Percentiles rank a stretch among this genome's conserved stretches.
These are phyloP conservation scores for Choreutis nemorana DNA, from an alignment of 2,888 invertebrate species.

Conservation along the genomic window DNA sequence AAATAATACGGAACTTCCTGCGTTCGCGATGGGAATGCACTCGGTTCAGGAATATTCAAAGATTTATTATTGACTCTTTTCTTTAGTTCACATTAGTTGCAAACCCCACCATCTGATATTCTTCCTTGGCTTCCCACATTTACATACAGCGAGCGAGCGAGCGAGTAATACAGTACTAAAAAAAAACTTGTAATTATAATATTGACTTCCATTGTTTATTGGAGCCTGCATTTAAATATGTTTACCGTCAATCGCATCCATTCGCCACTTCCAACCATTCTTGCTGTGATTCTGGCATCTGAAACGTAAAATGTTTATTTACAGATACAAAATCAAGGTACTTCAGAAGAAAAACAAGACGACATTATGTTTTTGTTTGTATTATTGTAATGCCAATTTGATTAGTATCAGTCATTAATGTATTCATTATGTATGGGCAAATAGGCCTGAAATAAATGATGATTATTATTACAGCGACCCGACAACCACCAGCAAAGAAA, in stretches of 20 bases:
- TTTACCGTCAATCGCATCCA: slow-evolving; percentile 10
- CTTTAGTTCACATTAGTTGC: slow-evolving; percentile 3
- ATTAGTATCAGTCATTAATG: no score
- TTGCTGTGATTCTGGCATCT: slow-evolving; percentile 8
- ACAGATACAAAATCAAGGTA: slow-evolving; percentile 8
- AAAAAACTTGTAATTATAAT: slow-evolving; percentile 8
- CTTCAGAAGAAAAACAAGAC: slow-evolving; percentile 4
- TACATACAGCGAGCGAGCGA: slow-evolving; percentile 8
- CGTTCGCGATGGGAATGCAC: slow-evolving; percentile 7
- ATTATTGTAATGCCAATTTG: no score
- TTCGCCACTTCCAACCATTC: slow-evolving; percentile 8
- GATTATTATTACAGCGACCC: background rate
- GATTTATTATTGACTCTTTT: slow-evolving; percentile 5
- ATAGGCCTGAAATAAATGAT: slow-evolving; percentile 1
- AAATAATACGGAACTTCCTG: slow-evolving; percentile 8
- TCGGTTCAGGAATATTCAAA: slow-evolving; percentile 5
- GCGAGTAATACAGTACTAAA: slow-evolving; percentile 8
- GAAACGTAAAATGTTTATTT: slow-evolving; percentile 8
- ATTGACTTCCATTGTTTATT: slow-evolving; percentile 5
- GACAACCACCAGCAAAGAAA: slow-evolving; percentile 2
- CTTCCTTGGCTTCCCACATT: slow-evolving; percentile 8
- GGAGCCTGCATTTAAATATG: slow-evolving; percentile 9
- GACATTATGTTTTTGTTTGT: no score
- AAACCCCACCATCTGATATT: slow-evolving; percentile 8
- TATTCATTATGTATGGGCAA: no score